Conservation (phyloP, 2,113 vertebrate species). For the Xiphorhynchus elegans region DNA sequence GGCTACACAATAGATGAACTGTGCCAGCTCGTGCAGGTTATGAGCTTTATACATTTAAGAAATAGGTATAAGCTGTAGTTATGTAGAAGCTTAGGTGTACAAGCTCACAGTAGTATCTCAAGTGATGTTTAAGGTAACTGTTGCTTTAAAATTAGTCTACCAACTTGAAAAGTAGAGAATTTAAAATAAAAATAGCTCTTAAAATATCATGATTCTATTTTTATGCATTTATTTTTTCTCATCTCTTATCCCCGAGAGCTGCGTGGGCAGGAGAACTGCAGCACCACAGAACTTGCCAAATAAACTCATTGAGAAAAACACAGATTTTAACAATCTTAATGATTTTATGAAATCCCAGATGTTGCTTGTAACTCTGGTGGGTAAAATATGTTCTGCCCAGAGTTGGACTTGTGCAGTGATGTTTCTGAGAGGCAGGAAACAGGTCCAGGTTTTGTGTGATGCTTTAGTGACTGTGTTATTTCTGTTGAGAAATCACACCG, state of each 20-base stretch:
- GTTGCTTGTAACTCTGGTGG: neutral
- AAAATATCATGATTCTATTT: neutral
- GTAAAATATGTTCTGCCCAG: neutral
- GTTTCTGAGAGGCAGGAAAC: neutral
- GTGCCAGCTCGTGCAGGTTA: conserved; percentile 36
- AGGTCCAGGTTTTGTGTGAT: neutral
- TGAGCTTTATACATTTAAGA: neutral
- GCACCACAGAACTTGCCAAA: neutral
- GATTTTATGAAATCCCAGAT: neutral
- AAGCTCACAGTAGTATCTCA: neutral
- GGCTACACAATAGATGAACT: neutral
- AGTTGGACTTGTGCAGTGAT: neutral
- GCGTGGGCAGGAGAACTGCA: neutral
- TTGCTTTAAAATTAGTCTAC: neutral
- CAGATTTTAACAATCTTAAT: neutral
- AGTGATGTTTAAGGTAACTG: neutral
- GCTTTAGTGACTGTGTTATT: neutral
- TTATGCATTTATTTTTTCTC: neutral
- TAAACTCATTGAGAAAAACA: neutral
- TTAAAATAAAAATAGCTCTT: conserved; percentile 14
- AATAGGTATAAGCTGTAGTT: neutral
- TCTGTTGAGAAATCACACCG: conserved; percentile 5
- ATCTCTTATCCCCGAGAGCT: neutral
- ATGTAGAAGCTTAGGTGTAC: neutral
- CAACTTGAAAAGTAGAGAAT: neutral